These are phyloP conservation scores for Agapetus fuscipes DNA, from an alignment of 2,888 invertebrate genomes.

Conservation along the genomic window DNA sequence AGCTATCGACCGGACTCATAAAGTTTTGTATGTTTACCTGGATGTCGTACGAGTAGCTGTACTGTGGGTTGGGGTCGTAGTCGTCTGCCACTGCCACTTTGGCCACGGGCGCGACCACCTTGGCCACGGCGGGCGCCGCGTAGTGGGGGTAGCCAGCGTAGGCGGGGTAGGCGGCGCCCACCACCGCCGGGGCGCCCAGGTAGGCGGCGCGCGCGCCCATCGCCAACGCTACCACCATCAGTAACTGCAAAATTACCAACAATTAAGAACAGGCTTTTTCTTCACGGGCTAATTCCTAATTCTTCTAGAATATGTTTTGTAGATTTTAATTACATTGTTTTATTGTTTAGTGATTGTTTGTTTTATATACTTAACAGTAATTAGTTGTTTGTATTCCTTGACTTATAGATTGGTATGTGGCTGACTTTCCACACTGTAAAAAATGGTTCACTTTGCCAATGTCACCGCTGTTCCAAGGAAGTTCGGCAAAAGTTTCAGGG, in stretches of 20 bases:
- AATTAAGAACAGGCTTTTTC: slow-evolving; percentile 1
- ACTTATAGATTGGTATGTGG: no score
- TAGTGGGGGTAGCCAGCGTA: slow-evolving; percentile 27
- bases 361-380: no score
- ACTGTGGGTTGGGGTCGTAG: slow-evolving; percentile 21
- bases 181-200: slow-evolving; percentile 22
- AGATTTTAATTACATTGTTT: no score
- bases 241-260: slow-evolving; percentile 19
- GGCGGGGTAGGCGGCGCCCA: slow-evolving; percentile 27
- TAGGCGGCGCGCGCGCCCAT: slow-evolving; percentile 19
- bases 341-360: no score
- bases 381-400: no score
- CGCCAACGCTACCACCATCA: slow-evolving; percentile 21
- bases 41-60: slow-evolving; percentile 20
- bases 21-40: slow-evolving; percentile 11
- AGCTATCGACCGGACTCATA: no score
- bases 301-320: no score
- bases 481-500: no score
- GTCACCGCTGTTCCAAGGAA: no score
- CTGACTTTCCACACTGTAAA: no score
- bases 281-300: no score
- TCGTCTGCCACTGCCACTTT: slow-evolving; percentile 26
- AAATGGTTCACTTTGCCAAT: no score
- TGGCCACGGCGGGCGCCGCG: slow-evolving; percentile 27
- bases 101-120: slow-evolving; percentile 24